These are phyloP conservation scores for Ethmia dodecea DNA, from an alignment of 2,888 invertebrate species.

Conservation along the genomic window DNA sequence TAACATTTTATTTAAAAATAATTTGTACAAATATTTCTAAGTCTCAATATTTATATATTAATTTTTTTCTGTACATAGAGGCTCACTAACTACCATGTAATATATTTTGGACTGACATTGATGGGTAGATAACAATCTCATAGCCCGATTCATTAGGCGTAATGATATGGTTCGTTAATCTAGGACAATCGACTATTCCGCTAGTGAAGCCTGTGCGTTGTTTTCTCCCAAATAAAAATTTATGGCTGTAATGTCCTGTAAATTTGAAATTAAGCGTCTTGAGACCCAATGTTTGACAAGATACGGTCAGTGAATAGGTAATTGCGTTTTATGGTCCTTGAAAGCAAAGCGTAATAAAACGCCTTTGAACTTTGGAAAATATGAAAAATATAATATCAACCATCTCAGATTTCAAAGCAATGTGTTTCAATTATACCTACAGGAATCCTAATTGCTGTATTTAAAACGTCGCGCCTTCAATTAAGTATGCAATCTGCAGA, in stretches of 20 bases:
- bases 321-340: constrained; percentile 25
- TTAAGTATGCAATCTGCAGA: constrained; percentile 21
- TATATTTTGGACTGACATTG: constrained; percentile 63
- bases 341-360: too few species aligned
- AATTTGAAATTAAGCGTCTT: constrained; percentile 41
- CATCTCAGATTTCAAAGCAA: too few species aligned
- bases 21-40: too few species aligned
- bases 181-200: constrained; percentile 63
- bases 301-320: constrained; percentile 24
- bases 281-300: constrained; percentile 24
- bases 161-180: constrained; percentile 73
- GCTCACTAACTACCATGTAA: constrained; percentile 43
- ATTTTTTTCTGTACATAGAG: too few species aligned
- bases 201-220: constrained; percentile 45
- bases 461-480: constrained; percentile 5
- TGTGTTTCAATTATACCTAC: neutral
- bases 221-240: constrained; percentile 37
- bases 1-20: too few species aligned
- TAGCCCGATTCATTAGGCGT: constrained; percentile 63
- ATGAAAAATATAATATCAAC: too few species aligned
- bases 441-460: constrained; percentile 1
- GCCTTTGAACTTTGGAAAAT: too few species aligned
- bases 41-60: too few species aligned
- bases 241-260: constrained; percentile 40
- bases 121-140: constrained; percentile 65